Evolutionary conservation across 2,797 vertebrate species (phyloP).

Genomic region (Aselliscus stoliczkanus): DNA sequence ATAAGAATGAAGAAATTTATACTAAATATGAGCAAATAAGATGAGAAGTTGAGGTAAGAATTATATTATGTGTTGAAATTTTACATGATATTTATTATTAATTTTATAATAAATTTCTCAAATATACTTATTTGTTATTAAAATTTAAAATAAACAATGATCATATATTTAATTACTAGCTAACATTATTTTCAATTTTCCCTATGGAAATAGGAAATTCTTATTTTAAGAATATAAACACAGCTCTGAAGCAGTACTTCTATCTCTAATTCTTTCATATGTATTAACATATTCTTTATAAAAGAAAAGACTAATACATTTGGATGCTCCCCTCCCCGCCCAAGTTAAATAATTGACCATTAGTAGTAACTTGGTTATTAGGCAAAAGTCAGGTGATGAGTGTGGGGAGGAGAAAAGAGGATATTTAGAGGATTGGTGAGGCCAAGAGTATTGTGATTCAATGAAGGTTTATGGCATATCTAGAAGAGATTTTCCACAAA

Average conservation of each 20-base stretch:
- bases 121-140: not conserved
- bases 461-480: not conserved
- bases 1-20: not conserved
- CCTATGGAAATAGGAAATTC: not conserved
- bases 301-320: not conserved
- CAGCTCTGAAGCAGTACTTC: not conserved
- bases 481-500: not conserved
- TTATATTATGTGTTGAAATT: not conserved
- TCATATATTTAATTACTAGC: not conserved
- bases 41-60: not conserved
- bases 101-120: not conserved
- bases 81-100: not conserved
- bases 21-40: not conserved
- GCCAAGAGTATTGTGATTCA: not conserved
- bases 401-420: not conserved
- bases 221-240: not conserved
- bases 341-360: not conserved
- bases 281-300: not conserved
- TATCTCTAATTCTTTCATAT: not conserved
- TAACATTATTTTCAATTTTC: not conserved
- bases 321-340: fast-evolving
- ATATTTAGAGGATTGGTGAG: not conserved
- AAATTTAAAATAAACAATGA: not conserved
- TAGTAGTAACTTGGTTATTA: fast-evolving
- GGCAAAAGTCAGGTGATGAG: not conserved